These are phyloP conservation scores for Halichoeres trimaculatus DNA, from an alignment of 2,113 vertebrate genomes.

Conservation along the genomic window DNA sequence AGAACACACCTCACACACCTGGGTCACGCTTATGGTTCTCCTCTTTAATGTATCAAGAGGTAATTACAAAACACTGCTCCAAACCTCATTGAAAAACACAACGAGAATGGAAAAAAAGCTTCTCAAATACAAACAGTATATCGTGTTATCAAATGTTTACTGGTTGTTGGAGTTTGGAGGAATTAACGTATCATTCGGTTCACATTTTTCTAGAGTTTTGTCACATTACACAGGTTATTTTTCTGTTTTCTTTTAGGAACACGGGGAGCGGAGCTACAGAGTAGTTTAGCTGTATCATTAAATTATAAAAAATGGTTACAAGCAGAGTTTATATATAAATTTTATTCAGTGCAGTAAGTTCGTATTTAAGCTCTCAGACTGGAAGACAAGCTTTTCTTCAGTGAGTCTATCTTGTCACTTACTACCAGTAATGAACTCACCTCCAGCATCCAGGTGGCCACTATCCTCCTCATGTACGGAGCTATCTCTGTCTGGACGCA, in stretches of 20 bases:
- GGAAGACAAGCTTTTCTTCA: background rate
- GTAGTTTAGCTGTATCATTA: background rate
- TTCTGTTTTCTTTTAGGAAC: background rate
- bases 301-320: too few relatives aligned
- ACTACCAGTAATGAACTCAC: constrained; percentile 64
- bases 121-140: background rate
- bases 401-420: too few relatives aligned
- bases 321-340: background rate
- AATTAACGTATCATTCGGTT: background rate
- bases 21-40: background rate
- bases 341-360: too few relatives aligned
- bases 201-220: background rate
- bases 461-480: constrained; percentile 95
- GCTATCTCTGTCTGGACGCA: constrained; percentile 93
- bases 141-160: background rate
- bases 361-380: too few relatives aligned
- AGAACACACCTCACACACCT: background rate
- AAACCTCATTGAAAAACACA: background rate
- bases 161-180: accelerated
- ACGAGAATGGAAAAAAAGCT: accelerated
- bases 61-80: background rate
- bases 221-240: background rate
- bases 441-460: constrained; percentile 97
- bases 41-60: background rate
- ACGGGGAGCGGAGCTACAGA: background rate